Percentiles rank a stretch among this genome's conserved stretches.
phyloP scores from a whole-genome alignment of 2,797 vertebrate species.

The Australoheros facetus region DNA sequence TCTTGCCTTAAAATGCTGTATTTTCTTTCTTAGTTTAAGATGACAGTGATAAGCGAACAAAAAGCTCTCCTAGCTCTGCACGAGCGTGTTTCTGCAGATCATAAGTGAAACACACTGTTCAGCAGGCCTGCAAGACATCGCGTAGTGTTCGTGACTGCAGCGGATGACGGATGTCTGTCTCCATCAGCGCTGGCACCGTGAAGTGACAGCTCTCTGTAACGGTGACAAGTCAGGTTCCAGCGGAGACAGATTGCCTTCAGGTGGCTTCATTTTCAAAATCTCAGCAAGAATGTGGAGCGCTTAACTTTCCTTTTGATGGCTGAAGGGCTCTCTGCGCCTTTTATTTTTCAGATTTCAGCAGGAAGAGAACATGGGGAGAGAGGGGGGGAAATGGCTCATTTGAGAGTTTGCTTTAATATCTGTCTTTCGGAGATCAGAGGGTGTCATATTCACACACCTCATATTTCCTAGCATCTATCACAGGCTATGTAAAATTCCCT shows the following conservation, averaged over 20 bases:
- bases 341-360: constrained; percentile 73
- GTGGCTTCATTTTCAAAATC: constrained; percentile 73
- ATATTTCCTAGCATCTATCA: constrained; percentile 71
- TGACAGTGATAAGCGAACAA: constrained; percentile 53
- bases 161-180: constrained; percentile 73
- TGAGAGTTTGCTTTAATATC: constrained; percentile 80
- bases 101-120: constrained; percentile 57
- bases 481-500: constrained; percentile 71
- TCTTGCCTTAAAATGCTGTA: constrained; percentile 14
- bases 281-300: constrained; percentile 61
- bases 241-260: constrained; percentile 79
- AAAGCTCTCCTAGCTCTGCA: constrained; percentile 41
- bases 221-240: constrained; percentile 72
- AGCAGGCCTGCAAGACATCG: constrained; percentile 60
- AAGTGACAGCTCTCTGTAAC: constrained; percentile 76
- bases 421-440: constrained; percentile 80
- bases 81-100: constrained; percentile 47
- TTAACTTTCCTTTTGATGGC: constrained; percentile 81
- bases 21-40: constrained; percentile 21
- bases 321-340: constrained; percentile 74
- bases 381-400: constrained; percentile 57
- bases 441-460: constrained; percentile 74
- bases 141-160: constrained; percentile 38
- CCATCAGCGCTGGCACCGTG: constrained; percentile 60
- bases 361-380: constrained; percentile 38